A percentile compares a stretch with the other conserved stretches of the same genome.
phyloP scores from a whole-genome alignment of 1,140 invertebrate species.

The Caenorhabditis inopinata region DNA sequence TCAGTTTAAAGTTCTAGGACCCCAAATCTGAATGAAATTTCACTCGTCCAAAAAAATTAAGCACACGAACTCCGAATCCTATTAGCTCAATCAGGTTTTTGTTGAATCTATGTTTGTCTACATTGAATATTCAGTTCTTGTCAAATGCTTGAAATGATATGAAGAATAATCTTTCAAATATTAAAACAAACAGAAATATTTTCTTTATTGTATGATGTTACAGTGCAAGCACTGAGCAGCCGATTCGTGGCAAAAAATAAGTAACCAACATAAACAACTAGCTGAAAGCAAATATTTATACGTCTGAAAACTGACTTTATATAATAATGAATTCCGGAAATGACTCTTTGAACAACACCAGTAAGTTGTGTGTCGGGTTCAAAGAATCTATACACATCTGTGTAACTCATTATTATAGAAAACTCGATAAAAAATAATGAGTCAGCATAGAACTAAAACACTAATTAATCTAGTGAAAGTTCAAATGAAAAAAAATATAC shows the following conservation, averaged over 20 bases:
- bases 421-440: conserved; percentile 26
- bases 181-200: background rate
- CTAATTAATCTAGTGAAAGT: background rate
- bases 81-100: no score
- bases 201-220: background rate
- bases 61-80: no score
- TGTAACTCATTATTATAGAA: background rate
- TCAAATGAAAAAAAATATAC: background rate
- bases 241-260: background rate
- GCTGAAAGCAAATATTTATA: no score
- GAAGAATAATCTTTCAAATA: no score
- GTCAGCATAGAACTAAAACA: conserved; percentile 30
- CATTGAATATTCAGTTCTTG: no score
- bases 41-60: no score
- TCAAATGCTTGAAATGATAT: no score
- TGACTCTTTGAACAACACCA: background rate
- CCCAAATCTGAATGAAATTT: background rate
- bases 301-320: no score
- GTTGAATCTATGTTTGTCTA: no score
- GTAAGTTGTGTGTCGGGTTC: background rate
- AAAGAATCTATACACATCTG: background rate
- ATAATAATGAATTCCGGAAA: conserved; percentile 21
- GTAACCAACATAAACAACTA: conserved; percentile 16
- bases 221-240: background rate
- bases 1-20: background rate